Evolutionary conservation across 2,113 vertebrate genomes (phyloP).

Genomic region (Lepus europaeus): DNA sequence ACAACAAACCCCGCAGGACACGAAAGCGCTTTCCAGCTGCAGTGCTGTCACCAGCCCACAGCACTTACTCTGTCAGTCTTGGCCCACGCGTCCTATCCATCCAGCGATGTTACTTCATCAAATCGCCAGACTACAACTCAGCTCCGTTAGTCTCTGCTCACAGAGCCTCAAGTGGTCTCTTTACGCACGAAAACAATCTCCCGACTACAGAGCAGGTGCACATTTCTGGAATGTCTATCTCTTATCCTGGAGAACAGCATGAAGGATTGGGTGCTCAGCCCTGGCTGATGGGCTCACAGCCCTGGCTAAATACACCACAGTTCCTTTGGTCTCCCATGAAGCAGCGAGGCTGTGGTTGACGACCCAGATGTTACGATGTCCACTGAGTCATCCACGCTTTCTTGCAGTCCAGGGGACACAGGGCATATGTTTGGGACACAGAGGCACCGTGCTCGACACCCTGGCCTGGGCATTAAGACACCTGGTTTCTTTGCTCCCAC

Average conservation of each 20-base stretch:
- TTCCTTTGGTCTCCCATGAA: background rate
- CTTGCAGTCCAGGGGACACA: background rate
- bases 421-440: background rate
- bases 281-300: background rate
- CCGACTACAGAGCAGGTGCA: conserved; percentile 34
- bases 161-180: background rate
- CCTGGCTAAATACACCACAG: accelerated
- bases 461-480: background rate
- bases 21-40: background rate
- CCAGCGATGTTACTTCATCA: background rate
- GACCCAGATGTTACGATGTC: accelerated
- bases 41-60: accelerated
- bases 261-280: background rate
- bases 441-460: too few relatives aligned
- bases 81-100: background rate
- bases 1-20: background rate
- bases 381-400: background rate
- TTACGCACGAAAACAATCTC: background rate
- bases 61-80: background rate
- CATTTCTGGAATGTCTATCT: conserved; percentile 36
- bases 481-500: background rate
- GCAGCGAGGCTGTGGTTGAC: background rate
- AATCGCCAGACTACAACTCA: conserved; percentile 56
- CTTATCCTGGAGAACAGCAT: background rate
- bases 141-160: background rate